Percentiles rank a stretch among this genome's conserved stretches.
These are phyloP conservation scores for Anoura caudifer DNA, from an alignment of 2,113 vertebrate species.

Conservation along the genomic window DNA sequence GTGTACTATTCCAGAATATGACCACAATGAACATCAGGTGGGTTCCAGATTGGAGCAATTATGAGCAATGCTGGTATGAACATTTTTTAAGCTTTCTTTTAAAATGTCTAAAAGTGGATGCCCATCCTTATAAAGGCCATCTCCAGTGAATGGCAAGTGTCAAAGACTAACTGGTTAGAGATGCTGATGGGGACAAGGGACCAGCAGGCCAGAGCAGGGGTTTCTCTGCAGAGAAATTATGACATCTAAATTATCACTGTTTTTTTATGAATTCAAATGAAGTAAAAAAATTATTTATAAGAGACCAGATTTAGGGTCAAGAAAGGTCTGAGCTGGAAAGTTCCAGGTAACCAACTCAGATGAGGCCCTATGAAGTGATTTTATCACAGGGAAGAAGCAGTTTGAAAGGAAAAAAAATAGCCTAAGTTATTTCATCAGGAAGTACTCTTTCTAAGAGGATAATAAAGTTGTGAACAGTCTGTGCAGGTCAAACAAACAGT, in stretches of 20 bases:
- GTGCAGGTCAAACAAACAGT: neutral
- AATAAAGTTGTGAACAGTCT: neutral
- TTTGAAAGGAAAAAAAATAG: neutral
- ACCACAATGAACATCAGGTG: neutral
- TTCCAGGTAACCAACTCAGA: neutral
- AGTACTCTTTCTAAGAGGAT: neutral
- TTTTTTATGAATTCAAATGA: neutral
- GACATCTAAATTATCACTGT: too few relatives aligned
- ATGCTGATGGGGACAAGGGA: too few relatives aligned
- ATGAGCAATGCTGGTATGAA: neutral
- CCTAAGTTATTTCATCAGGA: neutral
- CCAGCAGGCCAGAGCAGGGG: neutral
- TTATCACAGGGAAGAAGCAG: neutral
- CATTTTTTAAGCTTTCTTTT: neutral
- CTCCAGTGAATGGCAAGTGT: neutral
- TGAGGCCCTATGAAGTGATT: neutral
- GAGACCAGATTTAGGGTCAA: neutral
- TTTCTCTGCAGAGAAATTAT: neutral
- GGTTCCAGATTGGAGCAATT: neutral
- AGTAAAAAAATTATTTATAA: neutral
- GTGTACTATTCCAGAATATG: neutral
- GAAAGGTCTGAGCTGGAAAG: neutral
- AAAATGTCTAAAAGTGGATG: neutral
- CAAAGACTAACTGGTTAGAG: neutral
- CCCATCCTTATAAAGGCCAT: neutral